Evolutionary conservation across 1,140 invertebrate genomes (phyloP).

Genomic region (Cherax destructor): DNA sequence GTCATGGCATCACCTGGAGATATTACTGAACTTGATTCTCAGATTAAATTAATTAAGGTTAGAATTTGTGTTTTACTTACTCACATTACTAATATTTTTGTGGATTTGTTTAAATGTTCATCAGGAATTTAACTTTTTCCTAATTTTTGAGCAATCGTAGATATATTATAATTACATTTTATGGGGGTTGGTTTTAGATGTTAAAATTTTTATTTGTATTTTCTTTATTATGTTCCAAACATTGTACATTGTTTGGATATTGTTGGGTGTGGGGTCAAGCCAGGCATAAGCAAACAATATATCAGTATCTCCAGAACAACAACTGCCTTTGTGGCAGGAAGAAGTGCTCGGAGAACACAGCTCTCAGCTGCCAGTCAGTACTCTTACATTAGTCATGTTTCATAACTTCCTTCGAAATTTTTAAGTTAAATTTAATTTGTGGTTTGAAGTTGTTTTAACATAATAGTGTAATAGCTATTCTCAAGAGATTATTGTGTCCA

Average conservation of each 20-base stretch:
- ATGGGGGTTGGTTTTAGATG: background rate
- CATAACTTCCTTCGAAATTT: too few relatives aligned
- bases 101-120: background rate
- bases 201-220: too few relatives aligned
- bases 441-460: too few relatives aligned
- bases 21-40: conserved; percentile 26
- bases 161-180: too few relatives aligned
- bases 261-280: conserved; percentile 21
- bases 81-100: too few relatives aligned
- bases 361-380: conserved; percentile 17
- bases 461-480: too few relatives aligned
- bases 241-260: conserved; percentile 1
- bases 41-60: conserved; percentile 51
- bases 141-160: too few relatives aligned
- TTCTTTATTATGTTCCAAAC: too few relatives aligned
- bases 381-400: too few relatives aligned
- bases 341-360: background rate
- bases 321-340: conserved; percentile 6
- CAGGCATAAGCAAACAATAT: conserved; percentile 8
- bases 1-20: conserved; percentile 40
- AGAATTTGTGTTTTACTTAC: background rate
- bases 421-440: too few relatives aligned
- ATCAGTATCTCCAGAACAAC: conserved; percentile 12
- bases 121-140: background rate
- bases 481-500: too few relatives aligned